phyloP scores from a whole-genome alignment of 92 coral and sea anemone genomes.

The Muricea muricata region DNA sequence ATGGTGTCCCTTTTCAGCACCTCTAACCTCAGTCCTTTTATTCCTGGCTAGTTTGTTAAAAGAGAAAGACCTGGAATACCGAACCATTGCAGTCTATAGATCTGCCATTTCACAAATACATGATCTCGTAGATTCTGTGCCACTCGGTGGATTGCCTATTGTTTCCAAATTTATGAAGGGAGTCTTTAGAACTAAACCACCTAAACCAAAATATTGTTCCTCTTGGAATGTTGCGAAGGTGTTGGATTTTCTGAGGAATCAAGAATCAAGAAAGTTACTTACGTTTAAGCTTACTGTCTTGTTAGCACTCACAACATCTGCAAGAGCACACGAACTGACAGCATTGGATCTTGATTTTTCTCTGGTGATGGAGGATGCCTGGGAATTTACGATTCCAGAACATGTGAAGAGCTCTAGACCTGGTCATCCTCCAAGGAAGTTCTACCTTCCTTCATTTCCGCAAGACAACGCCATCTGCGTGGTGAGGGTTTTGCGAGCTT shows the following conservation, averaged over 20 bases:
- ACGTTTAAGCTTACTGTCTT: slow-evolving; percentile 11
- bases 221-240: slow-evolving; percentile 17
- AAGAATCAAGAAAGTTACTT: slow-evolving; percentile 35
- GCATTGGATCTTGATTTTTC: slow-evolving; percentile 32
- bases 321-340: slow-evolving; percentile 49
- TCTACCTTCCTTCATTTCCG: no score
- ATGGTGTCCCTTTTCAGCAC: slow-evolving; percentile 56
- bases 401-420: slow-evolving; percentile 54
- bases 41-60: slow-evolving; percentile 16
- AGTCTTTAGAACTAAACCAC: slow-evolving; percentile 14
- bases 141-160: slow-evolving; percentile 31
- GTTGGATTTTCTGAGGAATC: neutral
- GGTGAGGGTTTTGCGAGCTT: no score
- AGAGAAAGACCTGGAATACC: slow-evolving; percentile 31
- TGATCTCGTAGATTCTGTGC: slow-evolving; percentile 31
- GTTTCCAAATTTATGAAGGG: no score
- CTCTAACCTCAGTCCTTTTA: neutral
- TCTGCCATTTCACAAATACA: slow-evolving; percentile 65
- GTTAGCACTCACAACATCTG: slow-evolving; percentile 40
- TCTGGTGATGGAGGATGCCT: slow-evolving; percentile 37
- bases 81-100: slow-evolving; percentile 57
- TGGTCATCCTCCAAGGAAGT: no score
- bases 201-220: slow-evolving; percentile 6
- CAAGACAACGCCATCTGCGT: no score
- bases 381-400: slow-evolving; percentile 51